These are phyloP conservation scores for Eulimnadia texana DNA, from an alignment of 1,140 invertebrate species.

Conservation along the genomic window DNA sequence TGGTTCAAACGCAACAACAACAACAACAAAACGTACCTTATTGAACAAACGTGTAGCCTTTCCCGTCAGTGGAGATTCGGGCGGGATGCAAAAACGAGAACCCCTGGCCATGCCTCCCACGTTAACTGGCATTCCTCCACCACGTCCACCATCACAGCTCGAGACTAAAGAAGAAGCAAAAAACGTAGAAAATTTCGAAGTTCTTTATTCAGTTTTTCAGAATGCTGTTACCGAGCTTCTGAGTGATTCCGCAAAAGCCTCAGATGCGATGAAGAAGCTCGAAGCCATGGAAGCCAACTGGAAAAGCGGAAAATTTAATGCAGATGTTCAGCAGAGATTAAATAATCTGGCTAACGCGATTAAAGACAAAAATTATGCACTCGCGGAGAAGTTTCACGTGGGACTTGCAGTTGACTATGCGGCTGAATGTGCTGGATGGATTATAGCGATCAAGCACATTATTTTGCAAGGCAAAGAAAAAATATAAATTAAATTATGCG, in stretches of 20 bases:
- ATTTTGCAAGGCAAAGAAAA: background rate
- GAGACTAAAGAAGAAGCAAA: background rate
- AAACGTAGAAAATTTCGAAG: background rate
- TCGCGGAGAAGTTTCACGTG: background rate
- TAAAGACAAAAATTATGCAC: background rate
- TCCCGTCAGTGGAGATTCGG: conserved; percentile 4
- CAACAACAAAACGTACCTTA: background rate
- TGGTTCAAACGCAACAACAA: background rate
- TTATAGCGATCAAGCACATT: background rate
- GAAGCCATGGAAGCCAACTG: conserved; percentile 3
- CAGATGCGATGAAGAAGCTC: conserved; percentile 2
- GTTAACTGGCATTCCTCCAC: background rate
- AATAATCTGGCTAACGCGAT: background rate
- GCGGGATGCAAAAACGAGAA: background rate
- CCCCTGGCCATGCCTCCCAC: background rate
- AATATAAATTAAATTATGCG: background rate
- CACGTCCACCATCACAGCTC: background rate
- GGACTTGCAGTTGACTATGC: conserved; percentile 1
- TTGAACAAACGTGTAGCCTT: conserved; percentile 15
- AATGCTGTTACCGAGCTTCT: background rate
- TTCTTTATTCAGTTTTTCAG: background rate
- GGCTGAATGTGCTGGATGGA: conserved; percentile 6
- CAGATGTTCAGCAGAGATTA: background rate
- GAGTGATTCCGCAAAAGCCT: background rate
- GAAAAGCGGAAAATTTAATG: conserved; percentile 2